Evolutionary conservation across 2,888 invertebrate species (phyloP), one percentile per base, ranked within the genome.

Genomic region (Lysandra coridon): DNA sequence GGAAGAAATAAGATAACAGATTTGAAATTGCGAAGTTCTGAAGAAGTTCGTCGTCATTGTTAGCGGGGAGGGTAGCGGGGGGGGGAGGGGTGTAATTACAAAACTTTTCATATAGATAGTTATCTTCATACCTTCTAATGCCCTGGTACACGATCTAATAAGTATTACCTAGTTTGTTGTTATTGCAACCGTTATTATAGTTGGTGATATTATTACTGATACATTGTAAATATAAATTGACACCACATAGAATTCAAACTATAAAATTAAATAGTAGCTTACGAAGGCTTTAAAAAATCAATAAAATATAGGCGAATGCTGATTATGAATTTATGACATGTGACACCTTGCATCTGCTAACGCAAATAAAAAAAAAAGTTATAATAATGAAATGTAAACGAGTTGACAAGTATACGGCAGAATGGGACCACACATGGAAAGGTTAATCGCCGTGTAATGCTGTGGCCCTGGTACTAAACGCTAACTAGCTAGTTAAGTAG

Each of bases 11-110:
- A 53, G 79, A 82, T 85, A 93, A 93, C 93, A 84, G 93, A 93
- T 93, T 88, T 84, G 86, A 92, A 92, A 84, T 92, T 91, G 90
- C 90, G 89, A 90, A 89, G 88, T 69, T 69, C 69, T 33, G 12
- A 33, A 33, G 69, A 84, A 86, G 80, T 82, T 84, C 81, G 37
- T 79, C 78, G n/a, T 73, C 44, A 62, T 77, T 78, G 80, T 80
- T 76, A 49, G 80, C 81, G 78, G 64, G 60, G 79, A 44, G 60
- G 12, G 37, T 12, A 76, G 49, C 33, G 73, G 69, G 69, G 33
- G 40, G 10, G 49, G 33, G 14, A 37, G 69, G 53, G 76, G 23
- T 7, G 30, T 76, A 57, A 76, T 76, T 57, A 76, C 53, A 17
- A 76, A 76, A 76, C 57, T 76, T 76, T 76, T 30, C 40, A 74